Percentiles rank a stretch among this genome's conserved stretches.
Evolutionary conservation across 2,797 vertebrate genomes (phyloP).

Genomic region (Schizopygopsis pylzovi): DNA sequence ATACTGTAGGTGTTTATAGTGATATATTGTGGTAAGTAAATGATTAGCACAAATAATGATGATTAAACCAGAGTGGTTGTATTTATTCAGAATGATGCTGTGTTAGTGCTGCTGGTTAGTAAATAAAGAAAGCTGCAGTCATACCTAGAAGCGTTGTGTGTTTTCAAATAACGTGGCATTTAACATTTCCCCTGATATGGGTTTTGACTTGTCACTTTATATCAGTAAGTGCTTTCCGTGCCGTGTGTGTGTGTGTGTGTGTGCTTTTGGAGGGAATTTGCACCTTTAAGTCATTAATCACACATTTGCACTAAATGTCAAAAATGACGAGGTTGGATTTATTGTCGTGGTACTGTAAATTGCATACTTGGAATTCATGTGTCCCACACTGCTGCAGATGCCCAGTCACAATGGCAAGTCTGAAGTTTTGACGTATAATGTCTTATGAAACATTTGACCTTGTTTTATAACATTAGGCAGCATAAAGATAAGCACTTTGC

Average conservation of each 20-base stretch:
- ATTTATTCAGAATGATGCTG: not conserved
- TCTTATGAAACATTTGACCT: slow-evolving; percentile 7
- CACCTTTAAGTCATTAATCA: not conserved
- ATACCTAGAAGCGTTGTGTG: slow-evolving; percentile 10
- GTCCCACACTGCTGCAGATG: not conserved
- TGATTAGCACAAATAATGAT: not conserved
- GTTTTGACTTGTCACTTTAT: slow-evolving; percentile 41
- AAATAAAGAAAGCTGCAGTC: not conserved
- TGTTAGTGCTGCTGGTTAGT: not conserved
- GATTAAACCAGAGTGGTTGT: not conserved
- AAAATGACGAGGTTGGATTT: slow-evolving; percentile 1
- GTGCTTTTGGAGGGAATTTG: not conserved
- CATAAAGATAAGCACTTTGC: not conserved
- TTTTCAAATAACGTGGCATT: slow-evolving; percentile 23
- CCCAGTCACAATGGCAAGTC: not conserved
- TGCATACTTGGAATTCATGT: not conserved
- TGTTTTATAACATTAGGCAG: not conserved
- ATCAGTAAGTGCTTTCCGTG: slow-evolving; percentile 4
- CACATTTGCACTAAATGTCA: slow-evolving; percentile 4
- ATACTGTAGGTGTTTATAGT: slow-evolving; percentile 19
- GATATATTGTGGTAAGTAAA: slow-evolving; percentile 9
- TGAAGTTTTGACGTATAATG: not conserved
- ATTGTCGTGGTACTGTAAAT: slow-evolving; percentile 4
- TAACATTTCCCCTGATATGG: slow-evolving; percentile 8
- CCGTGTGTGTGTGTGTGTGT: not conserved